Conservation (phyloP, 2,888 invertebrate species). For the Ectemnius continuus region DNA sequence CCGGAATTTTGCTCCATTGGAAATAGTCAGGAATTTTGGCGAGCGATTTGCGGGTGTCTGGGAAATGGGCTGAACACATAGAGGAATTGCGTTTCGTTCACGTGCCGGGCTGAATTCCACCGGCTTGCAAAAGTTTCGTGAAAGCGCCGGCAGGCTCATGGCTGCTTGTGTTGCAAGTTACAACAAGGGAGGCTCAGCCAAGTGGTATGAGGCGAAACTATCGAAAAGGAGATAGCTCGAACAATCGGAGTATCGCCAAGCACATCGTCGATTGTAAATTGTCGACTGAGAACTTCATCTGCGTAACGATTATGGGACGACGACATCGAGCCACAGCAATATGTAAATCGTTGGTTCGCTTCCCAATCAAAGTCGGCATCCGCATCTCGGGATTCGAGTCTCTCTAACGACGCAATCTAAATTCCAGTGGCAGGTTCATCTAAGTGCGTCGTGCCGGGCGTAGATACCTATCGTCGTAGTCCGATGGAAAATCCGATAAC, state of each 20-base stretch:
- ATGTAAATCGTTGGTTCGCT: conserved; percentile 65
- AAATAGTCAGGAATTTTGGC: conserved; percentile 57
- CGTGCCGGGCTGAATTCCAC: conserved; percentile 54
- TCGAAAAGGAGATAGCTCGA: conserved; percentile 6
- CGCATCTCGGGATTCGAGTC: conserved; percentile 49
- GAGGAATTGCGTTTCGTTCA: conserved; percentile 49
- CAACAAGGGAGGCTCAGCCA: not conserved
- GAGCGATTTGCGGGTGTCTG: conserved; percentile 44
- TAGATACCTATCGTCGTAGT: conserved; percentile 9
- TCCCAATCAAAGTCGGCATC: conserved; percentile 65
- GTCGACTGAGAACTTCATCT: conserved; percentile 47
- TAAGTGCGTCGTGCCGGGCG: conserved; percentile 34
- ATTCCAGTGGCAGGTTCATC: conserved; percentile 58
- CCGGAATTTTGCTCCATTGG: conserved; percentile 52
- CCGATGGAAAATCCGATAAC: conserved; percentile 27
- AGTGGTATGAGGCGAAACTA: not conserved
- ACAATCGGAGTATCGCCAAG: conserved; percentile 1
- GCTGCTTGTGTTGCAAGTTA: conserved; percentile 12
- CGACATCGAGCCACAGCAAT: conserved; percentile 64
- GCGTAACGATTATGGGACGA: conserved; percentile 61
- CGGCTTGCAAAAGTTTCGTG: conserved; percentile 45
- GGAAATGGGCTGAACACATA: conserved; percentile 45
- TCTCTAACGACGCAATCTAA: conserved; percentile 71
- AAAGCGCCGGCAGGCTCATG: conserved; percentile 33
- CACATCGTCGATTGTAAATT: not conserved